phyloP scores from a whole-genome alignment of 1,140 invertebrate species.

The Drosophila ironensis region DNA sequence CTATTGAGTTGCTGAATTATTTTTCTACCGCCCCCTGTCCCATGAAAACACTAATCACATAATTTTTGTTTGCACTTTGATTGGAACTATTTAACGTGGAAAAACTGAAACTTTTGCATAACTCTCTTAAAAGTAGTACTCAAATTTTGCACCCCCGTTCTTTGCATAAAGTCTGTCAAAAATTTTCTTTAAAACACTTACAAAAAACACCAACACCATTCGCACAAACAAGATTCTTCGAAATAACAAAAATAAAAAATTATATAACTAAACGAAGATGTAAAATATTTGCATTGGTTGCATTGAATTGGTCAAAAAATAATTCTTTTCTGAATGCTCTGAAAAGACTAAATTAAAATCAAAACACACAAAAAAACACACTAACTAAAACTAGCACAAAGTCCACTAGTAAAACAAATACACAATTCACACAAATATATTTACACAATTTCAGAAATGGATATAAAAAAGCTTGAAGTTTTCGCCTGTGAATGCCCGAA shows the following conservation, averaged over 20 bases:
- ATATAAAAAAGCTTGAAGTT: conserved; percentile 27
- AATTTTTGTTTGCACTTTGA: conserved; percentile 55
- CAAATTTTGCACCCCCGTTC: conserved; percentile 50
- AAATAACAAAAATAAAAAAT: conserved; percentile 24
- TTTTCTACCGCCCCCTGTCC: not conserved
- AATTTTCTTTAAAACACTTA: conserved; percentile 10
- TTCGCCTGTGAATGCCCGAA: conserved; percentile 42
- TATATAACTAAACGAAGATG: conserved; percentile 29
- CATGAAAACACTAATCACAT: conserved; percentile 20
- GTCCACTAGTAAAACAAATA: conserved; percentile 14
- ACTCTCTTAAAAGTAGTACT: conserved; percentile 48
- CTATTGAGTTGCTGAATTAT: conserved; percentile 13
- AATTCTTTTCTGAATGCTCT: conserved; percentile 37
- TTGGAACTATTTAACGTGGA: conserved; percentile 31
- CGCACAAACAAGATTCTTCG: conserved; percentile 7
- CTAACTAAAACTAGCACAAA: conserved; percentile 3
- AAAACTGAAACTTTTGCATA: conserved; percentile 42
- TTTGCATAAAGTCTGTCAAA: conserved; percentile 41
- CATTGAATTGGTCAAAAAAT: conserved; percentile 53
- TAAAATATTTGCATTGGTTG: conserved; percentile 48
- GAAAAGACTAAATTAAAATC: conserved; percentile 19
- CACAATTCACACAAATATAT: conserved; percentile 12
- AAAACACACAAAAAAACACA: conserved; percentile 17
- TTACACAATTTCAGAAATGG: conserved; percentile 27
- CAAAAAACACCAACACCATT: conserved; percentile 5